Evolutionary conservation across 1,140 invertebrate genomes (phyloP), one percentile per base, ranked within the genome.

Genomic region (Vollenhovia emeryi): DNA sequence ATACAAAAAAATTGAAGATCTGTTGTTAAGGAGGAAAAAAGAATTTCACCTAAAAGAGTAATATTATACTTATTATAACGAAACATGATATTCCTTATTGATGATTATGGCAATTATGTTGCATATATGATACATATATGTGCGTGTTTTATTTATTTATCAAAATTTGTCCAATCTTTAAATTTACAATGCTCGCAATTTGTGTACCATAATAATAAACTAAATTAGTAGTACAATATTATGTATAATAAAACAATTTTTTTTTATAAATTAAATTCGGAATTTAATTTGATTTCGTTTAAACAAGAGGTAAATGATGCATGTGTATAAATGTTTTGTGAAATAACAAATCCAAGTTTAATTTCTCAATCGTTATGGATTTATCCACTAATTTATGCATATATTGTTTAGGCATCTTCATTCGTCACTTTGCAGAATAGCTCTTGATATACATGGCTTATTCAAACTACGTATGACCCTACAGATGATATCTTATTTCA

Each of bases 371-470:
- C 11, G 8, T 3, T 52, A 71, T 21, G 3, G 5, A 21, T 50
- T 40, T 18, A 57, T n/a, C 15, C 13, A 30, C 30, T 55, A 74
- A 40, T 73, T 21, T 3, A 50, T 15, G n/a, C n/a, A n/a, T 36
- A 3, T 59, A 11, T 82, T 73, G 57, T 82, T 9, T 11, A 82
- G 79, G 52, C 79, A 82, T 3, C 48, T 82, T 3, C 66, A 82
- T 36, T 48, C 27, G 30, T 50, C 73, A 4, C 52, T 82, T 36
- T 57, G 79, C 11, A 24, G n/a, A 6, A 48, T 73, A 73, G 36
- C 36, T 18, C 36, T 6, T 13, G 18, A 43, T 21, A 45, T 82
- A 9, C 69, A 82, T n/a, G 1, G 1, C 2, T 57, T 82, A 15
- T 82, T 59, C 3, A 52, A 27, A 45, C n/a, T 73, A 13, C 79